Percentiles rank a stretch among this genome's conserved stretches.
Conservation (phyloP, 2,888 invertebrate genomes). For the Ditula angustiorana region DNA sequence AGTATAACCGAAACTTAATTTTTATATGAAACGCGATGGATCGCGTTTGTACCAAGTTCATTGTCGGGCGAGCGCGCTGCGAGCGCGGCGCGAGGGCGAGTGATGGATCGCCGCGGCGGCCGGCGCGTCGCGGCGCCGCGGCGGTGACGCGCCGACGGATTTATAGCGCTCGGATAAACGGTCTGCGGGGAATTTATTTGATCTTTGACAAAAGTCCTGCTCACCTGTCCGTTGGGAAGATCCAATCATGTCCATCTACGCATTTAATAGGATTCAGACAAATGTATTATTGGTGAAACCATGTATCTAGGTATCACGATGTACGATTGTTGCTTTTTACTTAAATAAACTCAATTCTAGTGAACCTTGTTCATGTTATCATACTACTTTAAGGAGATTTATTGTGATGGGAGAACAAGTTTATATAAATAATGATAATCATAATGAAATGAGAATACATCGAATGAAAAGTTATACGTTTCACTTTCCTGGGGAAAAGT, state of each 20-base stretch:
- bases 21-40: neutral
- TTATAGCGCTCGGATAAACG: slow-evolving; percentile 11
- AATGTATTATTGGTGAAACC: neutral
- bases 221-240: slow-evolving; percentile 3
- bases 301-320: neutral
- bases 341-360: too few relatives aligned
- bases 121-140: neutral
- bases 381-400: too few relatives aligned
- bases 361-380: too few relatives aligned
- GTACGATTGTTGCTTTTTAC: neutral
- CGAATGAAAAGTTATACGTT: too few relatives aligned
- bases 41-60: neutral
- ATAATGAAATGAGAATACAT: too few relatives aligned
- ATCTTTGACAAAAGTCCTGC: neutral
- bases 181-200: slow-evolving; percentile 5
- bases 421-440: too few relatives aligned
- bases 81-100: neutral
- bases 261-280: neutral
- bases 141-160: slow-evolving; percentile 6
- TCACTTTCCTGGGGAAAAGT: too few relatives aligned
- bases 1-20: too few relatives aligned
- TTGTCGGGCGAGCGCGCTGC: neutral
- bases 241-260: neutral
- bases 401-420: too few relatives aligned
- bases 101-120: slow-evolving; percentile 9